A percentile compares a stretch with the other conserved stretches of the same genome.
Conservation (phyloP, 23 tunicate species). For the Halocynthia roretzi region DNA sequence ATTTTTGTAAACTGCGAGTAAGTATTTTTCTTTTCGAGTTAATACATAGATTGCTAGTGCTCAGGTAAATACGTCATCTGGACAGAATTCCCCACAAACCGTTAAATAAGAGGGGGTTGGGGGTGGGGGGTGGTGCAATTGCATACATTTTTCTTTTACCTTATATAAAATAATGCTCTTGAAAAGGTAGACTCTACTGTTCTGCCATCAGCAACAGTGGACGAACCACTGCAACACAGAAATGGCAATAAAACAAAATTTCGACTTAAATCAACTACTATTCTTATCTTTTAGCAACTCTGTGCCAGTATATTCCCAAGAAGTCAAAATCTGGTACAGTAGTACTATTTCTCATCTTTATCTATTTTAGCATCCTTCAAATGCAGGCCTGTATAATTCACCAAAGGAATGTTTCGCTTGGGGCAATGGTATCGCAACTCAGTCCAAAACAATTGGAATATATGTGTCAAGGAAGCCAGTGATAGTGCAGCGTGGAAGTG, state of each 20-base stretch:
- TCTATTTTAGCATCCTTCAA: neutral
- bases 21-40: neutral
- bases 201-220: too few relatives aligned
- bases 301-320: too few relatives aligned
- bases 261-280: too few relatives aligned
- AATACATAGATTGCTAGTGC: neutral
- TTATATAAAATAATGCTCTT: too few relatives aligned
- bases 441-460: conserved; percentile 3
- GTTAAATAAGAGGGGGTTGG: too few relatives aligned
- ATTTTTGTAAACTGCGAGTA: neutral
- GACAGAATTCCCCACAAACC: neutral
- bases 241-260: too few relatives aligned
- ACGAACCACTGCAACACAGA: too few relatives aligned
- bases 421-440: conserved; percentile 3
- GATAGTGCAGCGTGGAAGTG: neutral
- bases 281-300: too few relatives aligned
- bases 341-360: too few relatives aligned
- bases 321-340: too few relatives aligned
- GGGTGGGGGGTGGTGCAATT: too few relatives aligned
- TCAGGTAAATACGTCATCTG: neutral
- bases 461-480: neutral
- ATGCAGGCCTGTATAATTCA: neutral
- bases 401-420: conserved; percentile 1
- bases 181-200: too few relatives aligned
- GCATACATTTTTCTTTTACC: conserved; percentile 2